A percentile compares a stretch with the other conserved stretches of the same genome.
These are phyloP conservation scores for Cephalotes varians DNA, from an alignment of 2,888 invertebrate genomes.

Conservation along the genomic window DNA sequence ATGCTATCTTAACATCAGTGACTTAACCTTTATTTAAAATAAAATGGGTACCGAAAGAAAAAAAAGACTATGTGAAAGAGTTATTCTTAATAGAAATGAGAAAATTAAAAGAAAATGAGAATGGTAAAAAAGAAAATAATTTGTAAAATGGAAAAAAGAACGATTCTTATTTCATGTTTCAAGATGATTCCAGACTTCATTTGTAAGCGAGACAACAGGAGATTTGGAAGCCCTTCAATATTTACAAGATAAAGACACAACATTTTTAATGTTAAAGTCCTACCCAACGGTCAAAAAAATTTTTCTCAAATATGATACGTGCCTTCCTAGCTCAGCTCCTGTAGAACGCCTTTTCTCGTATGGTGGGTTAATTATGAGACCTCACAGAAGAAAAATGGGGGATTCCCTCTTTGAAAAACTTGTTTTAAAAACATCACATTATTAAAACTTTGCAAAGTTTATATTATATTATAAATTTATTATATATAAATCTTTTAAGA, in stretches of 20 bases:
- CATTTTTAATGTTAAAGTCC: too few species aligned
- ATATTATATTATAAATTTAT: too few species aligned
- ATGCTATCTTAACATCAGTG: constrained; percentile 4
- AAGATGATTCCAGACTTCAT: constrained; percentile 4
- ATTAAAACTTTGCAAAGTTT: too few species aligned
- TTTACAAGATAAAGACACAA: too few species aligned
- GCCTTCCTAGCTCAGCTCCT: not conserved
- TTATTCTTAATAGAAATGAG: constrained; percentile 9
- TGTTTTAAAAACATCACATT: not conserved
- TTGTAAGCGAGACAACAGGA: not conserved
- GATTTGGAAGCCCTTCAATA: not conserved
- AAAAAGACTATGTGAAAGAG: not conserved
- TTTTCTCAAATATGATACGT: constrained; percentile 4
- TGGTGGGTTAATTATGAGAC: constrained; percentile 9
- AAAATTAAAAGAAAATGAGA: not conserved
- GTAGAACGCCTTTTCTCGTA: constrained; percentile 5
- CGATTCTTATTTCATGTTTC: not conserved
- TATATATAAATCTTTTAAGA: too few species aligned
- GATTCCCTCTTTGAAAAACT: not conserved
- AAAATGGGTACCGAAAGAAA: not conserved
- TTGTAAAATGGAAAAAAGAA: not conserved
- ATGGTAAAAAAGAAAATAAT: not conserved
- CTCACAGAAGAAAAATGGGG: not conserved
- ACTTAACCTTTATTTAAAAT: constrained; percentile 1
- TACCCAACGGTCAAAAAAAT: not conserved